These are phyloP conservation scores for Apocheima hispidaria DNA, from an alignment of 2,888 invertebrate species.

Conservation along the genomic window DNA sequence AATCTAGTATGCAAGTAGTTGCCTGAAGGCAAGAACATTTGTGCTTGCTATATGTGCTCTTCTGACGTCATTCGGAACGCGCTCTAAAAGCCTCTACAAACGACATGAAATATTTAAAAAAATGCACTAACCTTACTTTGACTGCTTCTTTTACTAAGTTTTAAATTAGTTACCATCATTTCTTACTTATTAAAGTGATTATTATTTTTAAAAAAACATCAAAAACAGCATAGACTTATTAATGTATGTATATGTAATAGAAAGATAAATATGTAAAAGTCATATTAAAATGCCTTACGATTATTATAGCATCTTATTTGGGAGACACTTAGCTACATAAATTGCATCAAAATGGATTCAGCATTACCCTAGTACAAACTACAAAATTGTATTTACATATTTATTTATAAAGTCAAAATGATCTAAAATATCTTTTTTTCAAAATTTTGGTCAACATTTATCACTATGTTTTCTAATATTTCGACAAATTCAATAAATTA, in stretches of 20 bases:
- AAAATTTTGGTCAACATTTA: slow-evolving; percentile 27
- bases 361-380: neutral
- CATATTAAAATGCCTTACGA: slow-evolving; percentile 14
- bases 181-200: neutral
- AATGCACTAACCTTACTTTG: neutral
- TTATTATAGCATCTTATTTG: slow-evolving; percentile 10
- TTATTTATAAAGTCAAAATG: slow-evolving; percentile 11
- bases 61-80: no score
- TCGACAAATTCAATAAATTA: slow-evolving; percentile 2
- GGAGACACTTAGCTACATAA: slow-evolving; percentile 13
- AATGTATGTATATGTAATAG: neutral
- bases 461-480: slow-evolving; percentile 19
- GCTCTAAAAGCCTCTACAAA: no score
- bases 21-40: no score
- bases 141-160: neutral
- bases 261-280: slow-evolving; percentile 15
- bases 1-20: no score
- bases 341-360: slow-evolving; percentile 26
- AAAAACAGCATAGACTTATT: slow-evolving; percentile 21
- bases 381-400: slow-evolving; percentile 22
- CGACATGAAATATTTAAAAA: neutral
- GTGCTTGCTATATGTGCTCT: no score
- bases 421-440: slow-evolving; percentile 24
- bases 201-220: slow-evolving; percentile 26
- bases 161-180: neutral